phyloP scores from a whole-genome alignment of 2,797 vertebrate species.

The Hyperoplus immaculatus region DNA sequence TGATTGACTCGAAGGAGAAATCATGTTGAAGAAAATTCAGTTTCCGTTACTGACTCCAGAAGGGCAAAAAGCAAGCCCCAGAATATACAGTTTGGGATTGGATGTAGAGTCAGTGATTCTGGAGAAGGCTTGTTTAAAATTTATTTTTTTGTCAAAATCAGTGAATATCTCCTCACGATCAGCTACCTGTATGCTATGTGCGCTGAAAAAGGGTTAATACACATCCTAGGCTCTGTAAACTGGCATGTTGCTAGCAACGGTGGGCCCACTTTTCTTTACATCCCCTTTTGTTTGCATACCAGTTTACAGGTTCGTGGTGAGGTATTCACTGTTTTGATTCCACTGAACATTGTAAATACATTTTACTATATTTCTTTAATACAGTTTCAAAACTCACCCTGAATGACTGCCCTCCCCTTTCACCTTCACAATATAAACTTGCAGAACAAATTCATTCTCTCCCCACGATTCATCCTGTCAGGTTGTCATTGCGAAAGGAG shows the following conservation, averaged over 20 bases:
- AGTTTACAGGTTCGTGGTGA: too few relatives aligned
- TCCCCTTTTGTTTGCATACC: too few relatives aligned
- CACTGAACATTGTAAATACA: not conserved
- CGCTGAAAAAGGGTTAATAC: too few relatives aligned
- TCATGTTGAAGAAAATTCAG: not conserved
- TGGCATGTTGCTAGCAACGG: too few relatives aligned
- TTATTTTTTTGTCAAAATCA: too few relatives aligned
- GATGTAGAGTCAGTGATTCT: not conserved
- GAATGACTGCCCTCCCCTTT: slow-evolving; percentile 2
- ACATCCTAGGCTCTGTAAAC: too few relatives aligned
- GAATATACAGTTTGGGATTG: not conserved
- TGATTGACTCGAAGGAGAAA: slow-evolving; percentile 17
- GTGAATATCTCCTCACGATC: too few relatives aligned
- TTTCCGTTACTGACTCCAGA: not conserved
- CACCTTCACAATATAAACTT: slow-evolving; percentile 25
- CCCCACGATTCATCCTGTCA: slow-evolving; percentile 32
- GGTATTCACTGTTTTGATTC: too few relatives aligned
- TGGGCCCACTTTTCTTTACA: too few relatives aligned
- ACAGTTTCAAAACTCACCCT: not conserved
- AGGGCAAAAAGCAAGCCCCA: not conserved
- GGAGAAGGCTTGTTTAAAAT: too few relatives aligned
- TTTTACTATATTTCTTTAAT: not conserved
- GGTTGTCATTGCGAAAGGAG: slow-evolving; percentile 50
- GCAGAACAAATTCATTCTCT: slow-evolving; percentile 42
- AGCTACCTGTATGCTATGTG: too few relatives aligned